Conservation (phyloP, 1,140 invertebrate genomes). For the Hestina assimilis region DNA sequence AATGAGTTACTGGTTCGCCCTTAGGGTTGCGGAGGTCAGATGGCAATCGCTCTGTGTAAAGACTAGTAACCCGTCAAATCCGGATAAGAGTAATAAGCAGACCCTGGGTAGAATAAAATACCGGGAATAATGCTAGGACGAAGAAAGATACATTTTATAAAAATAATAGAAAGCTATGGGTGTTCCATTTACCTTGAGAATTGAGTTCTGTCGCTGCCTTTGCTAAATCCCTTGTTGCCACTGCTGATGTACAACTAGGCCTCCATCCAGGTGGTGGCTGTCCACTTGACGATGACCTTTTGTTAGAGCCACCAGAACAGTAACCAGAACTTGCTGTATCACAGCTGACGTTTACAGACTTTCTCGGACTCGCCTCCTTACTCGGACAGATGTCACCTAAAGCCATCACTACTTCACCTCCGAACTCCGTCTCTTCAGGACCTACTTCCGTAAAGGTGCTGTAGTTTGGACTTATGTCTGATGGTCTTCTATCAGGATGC, state of each 20-base stretch:
- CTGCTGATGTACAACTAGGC: slow-evolving; percentile 67
- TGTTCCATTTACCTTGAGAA: slow-evolving; percentile 58
- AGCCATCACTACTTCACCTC: slow-evolving; percentile 61
- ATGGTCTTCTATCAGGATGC: slow-evolving; percentile 81
- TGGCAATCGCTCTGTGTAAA: too few relatives aligned
- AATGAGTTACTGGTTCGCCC: too few relatives aligned
- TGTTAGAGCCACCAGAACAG: slow-evolving; percentile 72
- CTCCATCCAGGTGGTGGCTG: slow-evolving; percentile 62
- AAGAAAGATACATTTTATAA: too few relatives aligned
- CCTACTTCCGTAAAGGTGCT: slow-evolving; percentile 84
- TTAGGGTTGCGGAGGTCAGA: too few relatives aligned
- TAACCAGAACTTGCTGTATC: slow-evolving; percentile 75
- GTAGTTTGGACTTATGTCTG: slow-evolving; percentile 79
- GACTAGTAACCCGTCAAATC: too few relatives aligned
- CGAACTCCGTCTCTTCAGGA: slow-evolving; percentile 83
- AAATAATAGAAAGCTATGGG: too few relatives aligned
- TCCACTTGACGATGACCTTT: slow-evolving; percentile 64
- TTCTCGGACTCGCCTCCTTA: slow-evolving; percentile 73
- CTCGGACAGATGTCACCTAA: slow-evolving; percentile 65
- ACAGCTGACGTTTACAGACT: slow-evolving; percentile 72
- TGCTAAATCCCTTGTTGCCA: slow-evolving; percentile 62
- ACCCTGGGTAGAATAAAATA: too few relatives aligned
- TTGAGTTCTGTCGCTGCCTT: slow-evolving; percentile 74
- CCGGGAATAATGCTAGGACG: too few relatives aligned
- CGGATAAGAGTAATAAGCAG: too few relatives aligned